Base-by-base conservation (phyloP, 1,140 invertebrate genomes). In the Antheraea mylitta region DNA sequence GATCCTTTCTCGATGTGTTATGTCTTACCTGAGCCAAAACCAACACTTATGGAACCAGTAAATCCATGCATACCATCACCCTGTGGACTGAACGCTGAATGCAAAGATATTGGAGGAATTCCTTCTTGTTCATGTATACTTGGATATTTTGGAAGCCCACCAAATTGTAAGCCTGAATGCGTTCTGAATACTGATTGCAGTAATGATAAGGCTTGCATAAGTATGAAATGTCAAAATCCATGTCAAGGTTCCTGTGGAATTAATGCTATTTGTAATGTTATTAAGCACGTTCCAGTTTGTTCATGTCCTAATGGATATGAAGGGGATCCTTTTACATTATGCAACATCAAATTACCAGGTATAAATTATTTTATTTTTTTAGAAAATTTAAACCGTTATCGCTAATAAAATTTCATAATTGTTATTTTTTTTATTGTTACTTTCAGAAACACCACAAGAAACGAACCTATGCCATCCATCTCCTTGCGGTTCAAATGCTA, bases 61-160 rank as follows among this genome's bases (percentile, higher is more conserved):
- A 94, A 96, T 86, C 96, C 96, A 18, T 98, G 97, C 81, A 83
- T 94, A 48, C 96, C 96, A 64, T 96, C 96, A 60, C 96, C 96
- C 5, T 98, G 97, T 89, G 97, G 96, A 70, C 93, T 95, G n/a
- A 96, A 97, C 87, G 96, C 97, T 0, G 93, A 96, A 65, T 98
- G 97, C 79, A 94, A 96, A 89, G 93, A 97, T 18, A 94, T 95
- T 83, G 95, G 96, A 85, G 94, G 95, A 65, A 92, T 96, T 80
- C 94, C 96, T 8, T 96, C 96, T 0, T 96, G 96, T 77, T 95
- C 95, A 1, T 97, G 96, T 77, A 92, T 94, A 64, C 92, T 93
- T 62, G 96, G 95, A 78, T 96, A 94, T 74, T 93, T 95, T 53
- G 95, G 95, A 60, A 95, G 93, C 79, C 94, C 95, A 69, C 95